Evolutionary conservation across 2,888 invertebrate species (phyloP).

Genomic region (Cyaniris semiargus): DNA sequence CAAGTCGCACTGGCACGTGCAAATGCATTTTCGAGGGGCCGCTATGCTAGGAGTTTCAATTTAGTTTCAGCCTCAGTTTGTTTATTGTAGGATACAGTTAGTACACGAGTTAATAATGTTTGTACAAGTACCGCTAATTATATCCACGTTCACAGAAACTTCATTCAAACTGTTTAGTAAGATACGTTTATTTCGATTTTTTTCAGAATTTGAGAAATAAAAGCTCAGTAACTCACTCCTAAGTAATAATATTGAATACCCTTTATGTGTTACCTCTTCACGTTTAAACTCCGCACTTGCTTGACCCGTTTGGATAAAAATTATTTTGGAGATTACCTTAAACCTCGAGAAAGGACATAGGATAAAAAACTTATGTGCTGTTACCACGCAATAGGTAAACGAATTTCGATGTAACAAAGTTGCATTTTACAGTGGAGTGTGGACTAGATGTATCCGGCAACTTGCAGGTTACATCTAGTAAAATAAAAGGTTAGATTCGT

Average conservation of each 20-base stretch:
- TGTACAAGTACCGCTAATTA: conserved; percentile 15
- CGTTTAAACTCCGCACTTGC: no score
- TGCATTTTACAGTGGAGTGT: no score
- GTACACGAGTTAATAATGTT: conserved; percentile 20
- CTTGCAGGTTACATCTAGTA: no score
- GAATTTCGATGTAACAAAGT: no score
- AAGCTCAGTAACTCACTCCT: not conserved
- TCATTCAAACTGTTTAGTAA: not conserved
- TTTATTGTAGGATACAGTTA: conserved; percentile 18
- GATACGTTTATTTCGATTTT: not conserved
- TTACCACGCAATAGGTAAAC: no score
- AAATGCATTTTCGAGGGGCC: conserved; percentile 33
- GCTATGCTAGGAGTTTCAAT: conserved; percentile 23
- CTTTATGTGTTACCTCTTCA: no score
- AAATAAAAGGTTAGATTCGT: no score
- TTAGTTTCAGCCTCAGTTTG: conserved; percentile 27
- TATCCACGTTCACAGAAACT: conserved; percentile 13
- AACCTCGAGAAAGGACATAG: no score
- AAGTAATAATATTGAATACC: not conserved
- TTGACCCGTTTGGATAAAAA: no score
- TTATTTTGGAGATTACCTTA: no score
- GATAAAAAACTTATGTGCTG: no score
- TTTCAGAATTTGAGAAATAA: not conserved
- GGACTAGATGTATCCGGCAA: no score
- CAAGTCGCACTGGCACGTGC: not conserved